Conservation (phyloP, 2,113 vertebrate genomes). For the Oenanthe oenanthe region DNA sequence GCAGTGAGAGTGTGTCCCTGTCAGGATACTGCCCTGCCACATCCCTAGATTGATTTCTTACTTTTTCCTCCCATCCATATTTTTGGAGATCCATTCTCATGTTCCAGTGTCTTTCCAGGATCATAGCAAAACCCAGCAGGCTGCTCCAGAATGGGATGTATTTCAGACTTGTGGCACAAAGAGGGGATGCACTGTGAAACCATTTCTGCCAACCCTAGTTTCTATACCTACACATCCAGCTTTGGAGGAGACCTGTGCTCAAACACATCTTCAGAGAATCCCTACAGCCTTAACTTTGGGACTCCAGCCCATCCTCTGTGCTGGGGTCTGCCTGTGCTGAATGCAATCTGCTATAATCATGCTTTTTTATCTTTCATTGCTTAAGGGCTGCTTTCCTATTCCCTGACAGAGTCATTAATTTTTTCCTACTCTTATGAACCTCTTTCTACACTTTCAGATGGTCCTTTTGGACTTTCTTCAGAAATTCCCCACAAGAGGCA, state of each 20-base stretch:
- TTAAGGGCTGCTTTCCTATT: background rate
- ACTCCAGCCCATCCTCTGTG: background rate
- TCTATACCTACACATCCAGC: background rate
- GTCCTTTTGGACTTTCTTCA: background rate
- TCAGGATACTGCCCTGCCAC: background rate
- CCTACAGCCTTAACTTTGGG: background rate
- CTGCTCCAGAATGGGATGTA: background rate
- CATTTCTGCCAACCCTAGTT: background rate
- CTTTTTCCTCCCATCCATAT: background rate
- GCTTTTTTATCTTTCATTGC: background rate
- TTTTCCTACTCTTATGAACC: background rate
- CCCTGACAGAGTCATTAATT: background rate
- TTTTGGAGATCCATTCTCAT: background rate
- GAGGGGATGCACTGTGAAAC: background rate
- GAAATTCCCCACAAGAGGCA: background rate
- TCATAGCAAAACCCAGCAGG: background rate
- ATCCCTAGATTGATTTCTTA: background rate
- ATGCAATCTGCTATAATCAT: background rate
- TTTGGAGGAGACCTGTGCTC: background rate
- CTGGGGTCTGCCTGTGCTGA: background rate
- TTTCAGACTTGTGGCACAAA: background rate
- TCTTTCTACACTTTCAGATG: background rate
- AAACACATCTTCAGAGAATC: background rate
- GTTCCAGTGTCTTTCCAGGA: background rate
- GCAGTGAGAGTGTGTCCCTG: background rate